These are phyloP conservation scores for Paraescarpia echinospica DNA, from an alignment of 1,140 invertebrate species.

Conservation along the genomic window DNA sequence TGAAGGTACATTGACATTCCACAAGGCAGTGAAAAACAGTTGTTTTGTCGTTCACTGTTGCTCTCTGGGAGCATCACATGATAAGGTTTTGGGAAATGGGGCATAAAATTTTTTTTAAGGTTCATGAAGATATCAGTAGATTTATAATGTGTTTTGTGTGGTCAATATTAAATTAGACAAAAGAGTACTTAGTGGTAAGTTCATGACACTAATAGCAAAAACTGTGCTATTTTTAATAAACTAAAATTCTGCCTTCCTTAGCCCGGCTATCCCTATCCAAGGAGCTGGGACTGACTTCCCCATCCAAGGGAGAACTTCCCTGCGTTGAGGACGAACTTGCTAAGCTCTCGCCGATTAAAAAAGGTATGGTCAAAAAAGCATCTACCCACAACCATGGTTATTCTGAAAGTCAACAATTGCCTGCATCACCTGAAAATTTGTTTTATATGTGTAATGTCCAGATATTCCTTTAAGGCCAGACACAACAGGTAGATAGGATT, in stretches of 20 bases:
- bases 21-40: background rate
- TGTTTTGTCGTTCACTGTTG: background rate
- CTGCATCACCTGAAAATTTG: too few species aligned
- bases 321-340: constrained; percentile 18
- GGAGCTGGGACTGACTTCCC: background rate
- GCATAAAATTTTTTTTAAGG: too few species aligned
- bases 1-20: background rate
- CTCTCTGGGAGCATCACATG: too few species aligned
- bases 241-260: background rate
- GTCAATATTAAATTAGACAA: background rate
- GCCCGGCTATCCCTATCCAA: background rate
- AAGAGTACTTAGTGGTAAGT: too few species aligned
- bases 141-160: background rate
- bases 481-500: too few species aligned
- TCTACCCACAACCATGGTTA: too few species aligned
- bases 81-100: too few species aligned
- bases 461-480: too few species aligned
- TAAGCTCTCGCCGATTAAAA: constrained; percentile 10
- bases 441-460: too few species aligned
- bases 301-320: background rate
- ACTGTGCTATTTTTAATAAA: background rate
- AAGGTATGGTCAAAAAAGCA: background rate
- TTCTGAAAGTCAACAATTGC: too few species aligned
- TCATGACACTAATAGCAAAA: background rate
- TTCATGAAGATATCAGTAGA: background rate